phyloP scores from a whole-genome alignment of 35 echinoderm and acorn worm genomes.

The Heliocidaris tuberculata region DNA sequence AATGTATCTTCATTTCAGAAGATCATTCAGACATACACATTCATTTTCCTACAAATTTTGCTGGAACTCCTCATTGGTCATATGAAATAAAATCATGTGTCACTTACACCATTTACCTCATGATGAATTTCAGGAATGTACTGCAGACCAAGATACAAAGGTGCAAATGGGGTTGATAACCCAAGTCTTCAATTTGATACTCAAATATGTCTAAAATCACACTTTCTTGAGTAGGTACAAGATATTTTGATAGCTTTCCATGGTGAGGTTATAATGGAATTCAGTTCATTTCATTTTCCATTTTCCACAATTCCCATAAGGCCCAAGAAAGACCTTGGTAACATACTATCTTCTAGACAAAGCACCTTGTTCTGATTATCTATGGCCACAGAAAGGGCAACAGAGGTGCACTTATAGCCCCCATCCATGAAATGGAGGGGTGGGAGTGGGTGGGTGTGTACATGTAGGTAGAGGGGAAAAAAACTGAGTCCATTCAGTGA shows the following conservation, averaged over 20 bases:
- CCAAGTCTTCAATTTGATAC: background rate
- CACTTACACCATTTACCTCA: background rate
- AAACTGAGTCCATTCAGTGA: background rate
- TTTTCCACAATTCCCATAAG: background rate
- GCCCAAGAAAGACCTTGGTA: background rate
- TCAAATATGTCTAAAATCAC: background rate
- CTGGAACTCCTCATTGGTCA: background rate
- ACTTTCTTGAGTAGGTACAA: background rate
- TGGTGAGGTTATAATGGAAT: slow-evolving; percentile 9
- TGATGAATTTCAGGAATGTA: background rate
- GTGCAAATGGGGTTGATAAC: background rate
- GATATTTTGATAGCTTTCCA: background rate
- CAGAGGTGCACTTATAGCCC: slow-evolving; percentile 7
- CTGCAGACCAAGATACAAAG: background rate
- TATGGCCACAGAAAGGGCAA: background rate
- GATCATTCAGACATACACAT: background rate
- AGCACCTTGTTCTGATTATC: slow-evolving; percentile 10
- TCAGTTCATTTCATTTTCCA: background rate
- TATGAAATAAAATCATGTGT: background rate
- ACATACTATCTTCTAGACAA: slow-evolving; percentile 1
- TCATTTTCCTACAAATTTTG: background rate
- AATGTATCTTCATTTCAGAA: background rate
- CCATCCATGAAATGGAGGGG: background rate
- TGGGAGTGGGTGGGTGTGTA: background rate
- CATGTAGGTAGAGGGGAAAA: background rate